Evolutionary conservation across 2,797 vertebrate genomes (phyloP).

Genomic region (Lutjanus campechanus): DNA sequence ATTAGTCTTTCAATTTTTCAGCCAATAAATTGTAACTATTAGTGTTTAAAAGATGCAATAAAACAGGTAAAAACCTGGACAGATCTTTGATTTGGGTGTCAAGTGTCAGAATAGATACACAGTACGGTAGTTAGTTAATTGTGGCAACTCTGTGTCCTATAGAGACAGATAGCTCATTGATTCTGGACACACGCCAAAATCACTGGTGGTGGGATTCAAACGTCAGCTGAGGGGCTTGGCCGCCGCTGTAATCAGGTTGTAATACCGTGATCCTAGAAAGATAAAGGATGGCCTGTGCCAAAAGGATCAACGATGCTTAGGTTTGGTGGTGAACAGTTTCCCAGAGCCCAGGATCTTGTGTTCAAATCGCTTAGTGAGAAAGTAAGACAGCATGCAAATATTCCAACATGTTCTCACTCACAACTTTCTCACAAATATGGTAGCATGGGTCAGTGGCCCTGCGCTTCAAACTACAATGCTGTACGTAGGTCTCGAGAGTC

Average conservation of each 20-base stretch:
- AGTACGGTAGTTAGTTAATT: neutral
- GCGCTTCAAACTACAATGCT: no score
- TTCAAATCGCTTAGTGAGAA: neutral
- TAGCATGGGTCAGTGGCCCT: no score
- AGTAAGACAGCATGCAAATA: no score
- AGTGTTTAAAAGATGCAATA: neutral
- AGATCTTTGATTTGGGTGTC: neutral
- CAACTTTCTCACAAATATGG: no score
- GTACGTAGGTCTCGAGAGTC: no score
- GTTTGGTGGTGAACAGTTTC: slow-evolving; percentile 2
- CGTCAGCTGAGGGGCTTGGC: slow-evolving; percentile 7
- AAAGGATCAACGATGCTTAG: neutral
- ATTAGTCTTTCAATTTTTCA: neutral
- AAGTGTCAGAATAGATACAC: neutral
- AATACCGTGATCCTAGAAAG: slow-evolving; percentile 27
- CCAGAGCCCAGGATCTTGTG: neutral
- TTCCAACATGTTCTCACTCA: no score
- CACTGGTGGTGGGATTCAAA: slow-evolving; percentile 24
- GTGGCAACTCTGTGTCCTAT: neutral
- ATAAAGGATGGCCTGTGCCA: slow-evolving; percentile 22
- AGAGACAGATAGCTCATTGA: slow-evolving; percentile 6
- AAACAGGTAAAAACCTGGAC: neutral
- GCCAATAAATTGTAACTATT: neutral
- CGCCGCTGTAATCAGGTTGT: slow-evolving; percentile 22
- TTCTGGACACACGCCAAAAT: slow-evolving; percentile 11